Evolutionary conservation across 2,797 vertebrate species (phyloP).

Genomic region (Coccyzus lansbergi): DNA sequence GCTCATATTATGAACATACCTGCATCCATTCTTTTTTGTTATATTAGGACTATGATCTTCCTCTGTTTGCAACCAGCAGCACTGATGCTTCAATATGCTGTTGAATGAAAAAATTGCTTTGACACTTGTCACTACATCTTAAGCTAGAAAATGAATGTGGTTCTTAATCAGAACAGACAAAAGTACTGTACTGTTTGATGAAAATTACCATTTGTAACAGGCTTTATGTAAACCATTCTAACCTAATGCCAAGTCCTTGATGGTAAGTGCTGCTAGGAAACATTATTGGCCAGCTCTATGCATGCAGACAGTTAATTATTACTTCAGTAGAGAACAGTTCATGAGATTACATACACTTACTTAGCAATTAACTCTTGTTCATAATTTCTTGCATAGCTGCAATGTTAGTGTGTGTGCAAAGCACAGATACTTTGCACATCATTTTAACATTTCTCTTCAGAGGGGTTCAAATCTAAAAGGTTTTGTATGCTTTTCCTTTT

Average conservation of each 20-base stretch:
- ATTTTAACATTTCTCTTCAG: conserved; percentile 40
- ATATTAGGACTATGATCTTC: background rate
- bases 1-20: background rate
- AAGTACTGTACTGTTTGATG: conserved; percentile 33
- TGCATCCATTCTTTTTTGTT: background rate
- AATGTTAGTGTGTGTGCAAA: background rate
- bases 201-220: conserved; percentile 60
- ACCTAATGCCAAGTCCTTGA: conserved; percentile 42
- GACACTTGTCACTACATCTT: conserved; percentile 50
- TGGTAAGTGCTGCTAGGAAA: conserved; percentile 52
- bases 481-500: conserved; percentile 44
- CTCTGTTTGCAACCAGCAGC: background rate
- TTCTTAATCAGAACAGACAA: conserved; percentile 65
- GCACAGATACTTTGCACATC: conserved; percentile 13
- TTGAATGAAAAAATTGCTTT: conserved; percentile 61
- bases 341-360: conserved; percentile 62
- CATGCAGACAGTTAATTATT: conserved; percentile 64
- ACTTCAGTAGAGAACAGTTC: conserved; percentile 53
- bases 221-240: conserved; percentile 39
- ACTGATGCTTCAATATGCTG: conserved; percentile 26
- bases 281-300: background rate
- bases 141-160: conserved; percentile 45
- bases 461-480: background rate
- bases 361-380: conserved; percentile 67
- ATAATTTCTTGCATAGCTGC: conserved; percentile 44